A percentile compares a stretch with the other conserved stretches of the same genome.
Conservation (phyloP, 1,140 invertebrate genomes). For the Colletes latitarsis region DNA sequence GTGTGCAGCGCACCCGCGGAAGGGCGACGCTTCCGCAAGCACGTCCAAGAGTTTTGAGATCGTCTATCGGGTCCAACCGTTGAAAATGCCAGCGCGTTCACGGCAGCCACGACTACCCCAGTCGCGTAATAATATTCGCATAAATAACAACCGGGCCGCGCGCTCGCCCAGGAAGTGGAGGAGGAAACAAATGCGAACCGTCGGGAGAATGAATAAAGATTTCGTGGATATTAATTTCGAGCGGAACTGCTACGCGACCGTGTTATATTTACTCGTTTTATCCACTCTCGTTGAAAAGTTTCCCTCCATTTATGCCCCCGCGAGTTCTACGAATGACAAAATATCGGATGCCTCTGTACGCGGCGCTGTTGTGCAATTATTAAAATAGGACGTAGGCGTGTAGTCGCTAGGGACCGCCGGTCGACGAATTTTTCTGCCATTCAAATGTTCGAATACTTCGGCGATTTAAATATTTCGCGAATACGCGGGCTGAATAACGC, state of each 20-base stretch:
- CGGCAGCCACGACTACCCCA: neutral
- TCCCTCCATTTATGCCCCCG: neutral
- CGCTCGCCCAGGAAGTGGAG: neutral
- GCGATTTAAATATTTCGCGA: too few relatives aligned
- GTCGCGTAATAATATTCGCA: slow-evolving; percentile 24
- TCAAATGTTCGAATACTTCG: too few relatives aligned
- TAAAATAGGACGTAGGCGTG: too few relatives aligned
- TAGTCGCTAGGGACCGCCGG: too few relatives aligned
- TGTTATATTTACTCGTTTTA: neutral
- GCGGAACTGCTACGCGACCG: neutral
- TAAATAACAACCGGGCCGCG: slow-evolving; percentile 25
- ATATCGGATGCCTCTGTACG: neutral
- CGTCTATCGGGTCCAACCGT: neutral
- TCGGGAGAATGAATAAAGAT: slow-evolving; percentile 18
- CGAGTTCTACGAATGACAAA: neutral
- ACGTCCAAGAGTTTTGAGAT: slow-evolving; percentile 10
- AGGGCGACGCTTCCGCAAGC: neutral
- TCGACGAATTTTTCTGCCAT: too few relatives aligned
- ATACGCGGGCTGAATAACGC: too few relatives aligned
- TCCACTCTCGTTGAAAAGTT: neutral
- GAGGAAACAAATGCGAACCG: neutral
- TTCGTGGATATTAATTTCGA: slow-evolving; percentile 38
- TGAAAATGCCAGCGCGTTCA: neutral
- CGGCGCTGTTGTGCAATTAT: too few relatives aligned
- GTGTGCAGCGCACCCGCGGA: too few relatives aligned